phyloP scores from a whole-genome alignment of 2,888 invertebrate genomes.

The Leptopilina drosophilae region DNA sequence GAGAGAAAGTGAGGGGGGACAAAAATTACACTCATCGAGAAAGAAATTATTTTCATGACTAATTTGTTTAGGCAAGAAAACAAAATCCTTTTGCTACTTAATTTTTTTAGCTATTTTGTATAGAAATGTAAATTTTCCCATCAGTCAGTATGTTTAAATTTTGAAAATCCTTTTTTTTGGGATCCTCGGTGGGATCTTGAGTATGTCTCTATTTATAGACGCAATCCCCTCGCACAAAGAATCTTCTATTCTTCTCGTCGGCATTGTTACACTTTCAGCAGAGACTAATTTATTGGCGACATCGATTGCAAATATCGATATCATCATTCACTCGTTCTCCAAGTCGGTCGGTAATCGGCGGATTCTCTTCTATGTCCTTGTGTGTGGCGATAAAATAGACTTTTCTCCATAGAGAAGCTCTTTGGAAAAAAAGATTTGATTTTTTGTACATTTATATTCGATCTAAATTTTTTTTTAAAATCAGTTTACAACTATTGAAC shows the following conservation, averaged over 20 bases:
- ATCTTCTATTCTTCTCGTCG: conserved; percentile 24
- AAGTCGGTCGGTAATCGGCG: not conserved
- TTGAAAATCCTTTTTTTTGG: not conserved
- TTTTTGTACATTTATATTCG: too few relatives aligned
- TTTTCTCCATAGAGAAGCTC: too few relatives aligned
- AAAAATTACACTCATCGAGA: not conserved
- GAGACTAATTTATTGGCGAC: conserved; percentile 35
- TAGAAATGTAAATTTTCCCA: too few relatives aligned
- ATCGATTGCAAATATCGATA: conserved; percentile 32
- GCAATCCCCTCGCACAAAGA: not conserved
- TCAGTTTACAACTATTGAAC: too few relatives aligned
- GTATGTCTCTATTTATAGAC: conserved; percentile 24
- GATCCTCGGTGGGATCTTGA: not conserved
- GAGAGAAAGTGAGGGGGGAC: not conserved
- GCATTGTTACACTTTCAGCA: conserved; percentile 11
- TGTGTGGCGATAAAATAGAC: not conserved
- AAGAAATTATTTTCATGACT: conserved; percentile 18
- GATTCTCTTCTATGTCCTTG: not conserved
- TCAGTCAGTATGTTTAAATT: too few relatives aligned
- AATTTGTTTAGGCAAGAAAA: too few relatives aligned
- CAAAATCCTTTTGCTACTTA: too few relatives aligned
- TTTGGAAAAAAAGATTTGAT: too few relatives aligned
- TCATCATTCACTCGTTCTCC: not conserved
- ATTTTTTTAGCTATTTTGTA: too few relatives aligned
- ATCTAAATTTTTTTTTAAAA: too few relatives aligned